Base-by-base conservation (phyloP, 2,888 invertebrate species). In the Luffia ferchaultella region DNA sequence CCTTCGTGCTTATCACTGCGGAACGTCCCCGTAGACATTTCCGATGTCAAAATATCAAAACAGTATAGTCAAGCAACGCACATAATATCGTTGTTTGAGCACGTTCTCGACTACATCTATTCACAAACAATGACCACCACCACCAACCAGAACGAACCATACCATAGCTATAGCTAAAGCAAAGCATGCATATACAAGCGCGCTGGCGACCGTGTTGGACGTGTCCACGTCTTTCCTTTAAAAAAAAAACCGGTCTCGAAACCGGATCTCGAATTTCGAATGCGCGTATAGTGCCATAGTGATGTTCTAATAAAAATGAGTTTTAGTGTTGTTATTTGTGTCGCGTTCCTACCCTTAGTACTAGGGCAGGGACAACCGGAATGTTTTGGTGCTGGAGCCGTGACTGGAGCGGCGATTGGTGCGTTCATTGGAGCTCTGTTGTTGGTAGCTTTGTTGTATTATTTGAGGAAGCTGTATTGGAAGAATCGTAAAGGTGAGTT, bases 351-450 rank as follows among this genome's bases (percentile, higher is more conserved):
- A 70, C 75, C 76, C 5, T 12, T 7, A 62, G 80, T 73, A 65
- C 73, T 74, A 60, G 77, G 76, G 60, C 80, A 82, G 68, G 76
- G 76, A 65, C 70, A 69, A 61, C 70, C 65, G 54, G 69, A 72
- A 62, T 90, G 90, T 73, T 90, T 88, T 75, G 87, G 88, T 60
- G 85, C 88, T 62, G 90, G 90, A 57, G 89, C 89, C 66, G 85
- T 92, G 54, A 90, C 90, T 53, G 88, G 89, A 53, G 88, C 90
- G 57, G 89, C 91, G 54, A 85, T 91, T 59, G 88, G 91, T 61
- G 90, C 91, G 59, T 88, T 91, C 66, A 65, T 91, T 59, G 86
- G 87, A 58, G 89, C 90, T 58, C 73, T 88, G 52, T 68, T 89
- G 50, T 72, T 90, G 52, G 77, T 88, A 41, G 87, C 79, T 50